These are phyloP conservation scores for Heliconius nattereri DNA, from an alignment of 1,140 invertebrate species.

Conservation along the genomic window DNA sequence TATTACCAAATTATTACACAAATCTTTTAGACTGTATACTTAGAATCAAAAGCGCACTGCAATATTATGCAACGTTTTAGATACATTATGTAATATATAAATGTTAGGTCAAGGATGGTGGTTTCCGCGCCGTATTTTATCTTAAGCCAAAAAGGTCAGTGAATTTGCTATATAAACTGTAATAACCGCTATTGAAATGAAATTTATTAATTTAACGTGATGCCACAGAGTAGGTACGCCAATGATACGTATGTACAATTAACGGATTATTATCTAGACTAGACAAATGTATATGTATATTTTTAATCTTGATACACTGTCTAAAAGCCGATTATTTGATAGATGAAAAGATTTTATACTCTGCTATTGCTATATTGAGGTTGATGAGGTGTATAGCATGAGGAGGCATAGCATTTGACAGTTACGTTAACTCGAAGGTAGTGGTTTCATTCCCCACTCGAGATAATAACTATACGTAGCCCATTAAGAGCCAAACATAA, in stretches of 20 bases:
- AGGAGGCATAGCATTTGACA: no score
- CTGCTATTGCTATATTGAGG: no score
- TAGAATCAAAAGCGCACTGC: not conserved
- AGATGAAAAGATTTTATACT: no score
- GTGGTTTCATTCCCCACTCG: no score
- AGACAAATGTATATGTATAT: not conserved
- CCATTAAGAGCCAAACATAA: no score
- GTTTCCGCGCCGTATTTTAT: not conserved
- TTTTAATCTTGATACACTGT: no score
- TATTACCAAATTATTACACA: not conserved
- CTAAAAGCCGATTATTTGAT: no score
- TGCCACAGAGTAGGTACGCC: not conserved
- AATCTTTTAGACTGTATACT: not conserved
- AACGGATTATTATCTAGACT: not conserved
- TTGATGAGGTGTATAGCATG: no score
- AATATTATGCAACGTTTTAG: not conserved
- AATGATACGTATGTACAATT: not conserved
- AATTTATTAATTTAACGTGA: not conserved
- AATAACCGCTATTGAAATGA: not conserved
- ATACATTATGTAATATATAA: not conserved
- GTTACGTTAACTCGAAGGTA: no score
- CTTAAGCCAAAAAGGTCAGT: not conserved
- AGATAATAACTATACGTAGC: no score
- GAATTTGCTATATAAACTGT: not conserved
- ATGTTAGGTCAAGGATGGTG: slow-evolving; percentile 8